Conservation (phyloP, 2,797 vertebrate species). For the Notolabrus celidotus region DNA sequence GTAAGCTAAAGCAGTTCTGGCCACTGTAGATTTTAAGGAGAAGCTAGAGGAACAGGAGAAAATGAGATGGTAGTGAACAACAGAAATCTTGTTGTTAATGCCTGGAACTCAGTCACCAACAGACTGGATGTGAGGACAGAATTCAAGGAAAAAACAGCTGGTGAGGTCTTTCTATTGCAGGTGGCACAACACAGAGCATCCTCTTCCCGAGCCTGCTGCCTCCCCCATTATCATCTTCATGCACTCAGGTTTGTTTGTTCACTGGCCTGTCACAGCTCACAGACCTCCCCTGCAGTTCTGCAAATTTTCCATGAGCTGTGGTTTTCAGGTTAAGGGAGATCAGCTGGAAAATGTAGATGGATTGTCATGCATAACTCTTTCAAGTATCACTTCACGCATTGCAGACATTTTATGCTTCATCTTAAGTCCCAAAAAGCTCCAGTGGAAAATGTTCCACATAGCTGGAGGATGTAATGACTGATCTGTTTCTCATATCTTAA, state of each 20-base stretch:
- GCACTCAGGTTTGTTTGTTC: slow-evolving; percentile 13
- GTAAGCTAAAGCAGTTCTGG: too few species aligned
- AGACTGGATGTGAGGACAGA: slow-evolving; percentile 29
- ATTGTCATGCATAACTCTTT: slow-evolving; percentile 23
- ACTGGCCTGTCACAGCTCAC: background rate
- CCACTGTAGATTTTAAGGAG: too few species aligned
- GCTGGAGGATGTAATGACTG: background rate
- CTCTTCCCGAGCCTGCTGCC: slow-evolving; percentile 27
- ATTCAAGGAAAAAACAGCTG: slow-evolving; percentile 23
- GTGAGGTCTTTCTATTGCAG: slow-evolving; percentile 35
- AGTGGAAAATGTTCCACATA: slow-evolving; percentile 24
- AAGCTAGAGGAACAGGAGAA: too few species aligned
- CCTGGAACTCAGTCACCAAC: too few species aligned
- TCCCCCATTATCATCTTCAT: slow-evolving; percentile 24
- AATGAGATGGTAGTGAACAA: slow-evolving; percentile 25
- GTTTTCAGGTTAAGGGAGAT: slow-evolving; percentile 38
- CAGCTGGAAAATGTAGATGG: slow-evolving; percentile 23
- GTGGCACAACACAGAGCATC: slow-evolving; percentile 44
- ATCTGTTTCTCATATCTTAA: slow-evolving; percentile 35
- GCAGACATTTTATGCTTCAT: slow-evolving; percentile 22
- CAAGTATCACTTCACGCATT: slow-evolving; percentile 16
- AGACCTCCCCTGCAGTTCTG: slow-evolving; percentile 40
- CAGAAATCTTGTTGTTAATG: slow-evolving; percentile 18
- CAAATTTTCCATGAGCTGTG: slow-evolving; percentile 23
- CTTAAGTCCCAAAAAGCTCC: background rate